Base-by-base conservation (phyloP, 2,888 invertebrate genomes). In the Drosophila vallismaia region DNA sequence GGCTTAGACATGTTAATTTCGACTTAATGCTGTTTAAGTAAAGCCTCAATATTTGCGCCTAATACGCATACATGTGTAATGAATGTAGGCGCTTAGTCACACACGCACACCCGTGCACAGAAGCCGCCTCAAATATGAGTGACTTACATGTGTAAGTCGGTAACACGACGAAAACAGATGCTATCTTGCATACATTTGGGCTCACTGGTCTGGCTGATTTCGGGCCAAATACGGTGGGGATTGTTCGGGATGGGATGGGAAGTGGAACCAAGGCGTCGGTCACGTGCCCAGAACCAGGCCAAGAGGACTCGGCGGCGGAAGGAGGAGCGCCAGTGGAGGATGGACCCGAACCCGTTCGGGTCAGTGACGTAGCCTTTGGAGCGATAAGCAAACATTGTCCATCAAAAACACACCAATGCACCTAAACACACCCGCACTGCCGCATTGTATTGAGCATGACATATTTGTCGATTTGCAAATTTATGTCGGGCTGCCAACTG, bases 31-130 rank as follows among this genome's bases (percentile, higher is more conserved):
- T 86, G 83, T 86, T 84, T 86, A 84, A 86, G 87, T 77, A 81
- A 81, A 84, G 78, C 83, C 87, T 73, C 87, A 84, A 86, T 84
- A 86, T 84, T 84, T 84, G 87, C 87, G 78, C 87, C 85, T 84
- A 86, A 86, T 86, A 81, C 87, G 87, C 87, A 84, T 84, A 86
- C 87, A 84, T 78, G 75, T 81, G 85, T 84, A 81, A 86, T 81
- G 81, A 77, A 84, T 77, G 81, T 83, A 83, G 71, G 80, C 80
- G 81, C 80, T 77, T 79, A 86, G 60, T 54, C 70, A 63, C 63
- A 60, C 64, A 73, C 8, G 52, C 31, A 52, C 50, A 50, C 49
- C 24, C 8, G 42, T 28, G 12, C 12, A 26, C 29, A 52, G 12
- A 38, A 45, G 45, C 58, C 33, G 52, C 64, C 58, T 44, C 44